These are phyloP conservation scores for Eupithecia abbreviata DNA, from an alignment of 2,888 invertebrate species.

Conservation along the genomic window DNA sequence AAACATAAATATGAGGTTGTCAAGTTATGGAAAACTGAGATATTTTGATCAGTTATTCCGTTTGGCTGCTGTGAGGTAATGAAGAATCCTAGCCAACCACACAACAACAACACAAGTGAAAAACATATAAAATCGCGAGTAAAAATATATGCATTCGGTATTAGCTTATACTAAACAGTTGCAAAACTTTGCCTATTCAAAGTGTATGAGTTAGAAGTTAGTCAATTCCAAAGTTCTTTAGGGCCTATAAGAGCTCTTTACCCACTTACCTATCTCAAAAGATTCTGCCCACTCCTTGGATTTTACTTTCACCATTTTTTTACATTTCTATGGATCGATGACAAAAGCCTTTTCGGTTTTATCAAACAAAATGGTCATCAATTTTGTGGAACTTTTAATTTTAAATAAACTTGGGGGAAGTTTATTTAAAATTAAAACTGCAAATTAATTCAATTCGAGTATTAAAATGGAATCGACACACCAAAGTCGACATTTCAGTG, in stretches of 20 bases:
- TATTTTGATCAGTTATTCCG: too few relatives aligned
- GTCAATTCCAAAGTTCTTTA: background rate
- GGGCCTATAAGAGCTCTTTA: background rate
- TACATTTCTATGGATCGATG: background rate
- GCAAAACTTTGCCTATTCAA: background rate
- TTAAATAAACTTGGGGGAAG: background rate
- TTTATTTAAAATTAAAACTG: too few relatives aligned
- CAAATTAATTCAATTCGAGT: background rate
- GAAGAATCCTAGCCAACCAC: too few relatives aligned
- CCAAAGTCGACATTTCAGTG: background rate
- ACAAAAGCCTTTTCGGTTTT: background rate
- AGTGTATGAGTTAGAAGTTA: background rate
- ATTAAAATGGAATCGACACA: background rate
- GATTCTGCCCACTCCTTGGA: background rate
- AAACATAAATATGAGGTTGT: too few relatives aligned
- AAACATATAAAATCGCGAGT: background rate
- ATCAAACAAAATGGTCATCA: background rate
- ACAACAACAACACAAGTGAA: background rate
- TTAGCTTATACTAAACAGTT: background rate
- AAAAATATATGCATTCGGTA: background rate
- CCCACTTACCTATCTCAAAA: background rate
- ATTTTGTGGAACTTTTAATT: background rate
- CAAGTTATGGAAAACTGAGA: too few relatives aligned
- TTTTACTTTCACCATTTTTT: background rate
- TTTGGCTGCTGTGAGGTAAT: too few relatives aligned